phyloP scores from a whole-genome alignment of 2,113 vertebrate genomes.

The Corydoras sp. region DNA sequence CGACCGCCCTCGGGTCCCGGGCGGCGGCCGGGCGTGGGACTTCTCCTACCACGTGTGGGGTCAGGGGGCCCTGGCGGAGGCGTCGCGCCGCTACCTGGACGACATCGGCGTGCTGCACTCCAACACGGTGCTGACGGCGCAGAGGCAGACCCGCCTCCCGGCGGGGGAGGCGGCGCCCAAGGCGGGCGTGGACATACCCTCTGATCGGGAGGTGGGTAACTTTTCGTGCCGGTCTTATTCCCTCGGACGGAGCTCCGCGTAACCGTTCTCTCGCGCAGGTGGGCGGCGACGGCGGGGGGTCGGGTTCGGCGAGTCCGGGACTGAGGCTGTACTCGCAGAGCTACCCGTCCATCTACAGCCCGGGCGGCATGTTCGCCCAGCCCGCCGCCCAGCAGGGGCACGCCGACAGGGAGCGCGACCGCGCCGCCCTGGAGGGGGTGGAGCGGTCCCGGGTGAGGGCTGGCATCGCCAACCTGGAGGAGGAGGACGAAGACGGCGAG shows the following conservation, averaged over 20 bases:
- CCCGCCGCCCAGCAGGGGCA: conserved; percentile 48
- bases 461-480: conserved; percentile 61
- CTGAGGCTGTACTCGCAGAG: conserved; percentile 69
- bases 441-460: conserved; percentile 52
- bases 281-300: conserved; percentile 46
- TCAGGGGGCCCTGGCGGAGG: conserved; percentile 75
- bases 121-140: conserved; percentile 67
- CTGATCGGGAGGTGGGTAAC: conserved; percentile 50
- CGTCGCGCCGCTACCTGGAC: conserved; percentile 76
- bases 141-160: conserved; percentile 55
- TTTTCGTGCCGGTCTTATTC: too few relatives aligned
- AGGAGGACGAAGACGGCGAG: conserved; percentile 60
- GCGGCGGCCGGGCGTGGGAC: conserved; percentile 50
- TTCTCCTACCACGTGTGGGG: conserved; percentile 77
- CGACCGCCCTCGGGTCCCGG: conserved; percentile 44
- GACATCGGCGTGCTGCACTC: conserved; percentile 84
- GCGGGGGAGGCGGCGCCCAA: conserved; percentile 49
- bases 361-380: conserved; percentile 40
- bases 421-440: conserved; percentile 37
- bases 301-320: conserved; percentile 55
- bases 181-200: conserved; percentile 47
- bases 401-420: conserved; percentile 54
- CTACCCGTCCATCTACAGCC: conserved; percentile 74
- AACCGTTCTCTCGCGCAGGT: conserved; percentile 42
- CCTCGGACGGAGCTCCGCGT: background rate